phyloP scores from a whole-genome alignment of 2,113 vertebrate species.

The Engraulis encrasicolus region DNA sequence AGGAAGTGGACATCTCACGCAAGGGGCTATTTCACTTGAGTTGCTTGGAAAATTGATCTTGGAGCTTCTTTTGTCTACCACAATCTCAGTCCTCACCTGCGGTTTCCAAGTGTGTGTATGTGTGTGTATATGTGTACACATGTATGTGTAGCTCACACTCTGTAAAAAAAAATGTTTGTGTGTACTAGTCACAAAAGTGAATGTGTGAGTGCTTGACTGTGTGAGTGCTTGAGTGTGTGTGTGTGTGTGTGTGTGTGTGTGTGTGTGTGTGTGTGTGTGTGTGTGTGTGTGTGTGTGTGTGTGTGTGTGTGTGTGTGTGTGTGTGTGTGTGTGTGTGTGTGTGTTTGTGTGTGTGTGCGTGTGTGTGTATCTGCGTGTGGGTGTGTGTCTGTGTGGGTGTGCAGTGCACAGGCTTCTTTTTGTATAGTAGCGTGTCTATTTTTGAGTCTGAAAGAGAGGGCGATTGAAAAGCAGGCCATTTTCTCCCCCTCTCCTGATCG shows the following conservation, averaged over 20 bases:
- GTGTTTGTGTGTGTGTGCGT: not conserved
- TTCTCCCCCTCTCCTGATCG: not conserved
- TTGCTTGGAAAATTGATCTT: not conserved
- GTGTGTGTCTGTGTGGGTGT: not conserved
- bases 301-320: not conserved
- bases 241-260: constrained; percentile 2
- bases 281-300: not conserved
- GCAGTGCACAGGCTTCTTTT: no score
- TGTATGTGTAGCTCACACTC: no score
- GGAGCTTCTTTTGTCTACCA: constrained; percentile 7
- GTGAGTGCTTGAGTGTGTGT: no score
- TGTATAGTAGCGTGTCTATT: not conserved
- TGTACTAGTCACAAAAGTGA: no score
- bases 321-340: not conserved
- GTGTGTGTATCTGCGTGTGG: not conserved
- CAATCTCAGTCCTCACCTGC: no score
- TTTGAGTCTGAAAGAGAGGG: not conserved
- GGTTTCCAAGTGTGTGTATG: not conserved
- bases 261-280: constrained; percentile 5
- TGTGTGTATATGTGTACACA: not conserved
- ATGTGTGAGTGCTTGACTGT: no score
- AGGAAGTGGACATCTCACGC: not conserved
- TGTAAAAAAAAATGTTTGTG: no score
- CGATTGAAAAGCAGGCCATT: not conserved
- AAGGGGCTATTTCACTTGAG: constrained; percentile 2